Conservation (phyloP, 2,113 vertebrate species). For the Macquaria ambigua region DNA sequence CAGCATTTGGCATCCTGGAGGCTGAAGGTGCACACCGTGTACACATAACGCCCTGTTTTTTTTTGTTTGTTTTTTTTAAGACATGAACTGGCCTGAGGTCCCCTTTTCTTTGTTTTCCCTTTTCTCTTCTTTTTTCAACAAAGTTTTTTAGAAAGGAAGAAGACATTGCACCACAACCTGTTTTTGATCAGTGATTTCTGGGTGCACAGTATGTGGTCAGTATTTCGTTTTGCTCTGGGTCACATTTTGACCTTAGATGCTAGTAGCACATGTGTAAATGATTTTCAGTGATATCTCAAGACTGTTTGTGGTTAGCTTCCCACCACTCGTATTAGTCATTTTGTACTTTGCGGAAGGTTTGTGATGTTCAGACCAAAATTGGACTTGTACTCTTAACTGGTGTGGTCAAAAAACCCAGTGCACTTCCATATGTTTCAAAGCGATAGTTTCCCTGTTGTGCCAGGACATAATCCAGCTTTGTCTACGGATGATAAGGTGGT, state of each 20-base stretch:
- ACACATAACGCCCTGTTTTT: conserved; percentile 1
- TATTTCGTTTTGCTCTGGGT: conserved; percentile 18
- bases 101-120: conserved; percentile 2
- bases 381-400: not conserved
- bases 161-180: conserved; percentile 44
- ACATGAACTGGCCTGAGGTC: conserved; percentile 7
- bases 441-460: conserved; percentile 24
- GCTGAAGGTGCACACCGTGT: not conserved
- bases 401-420: conserved; percentile 1
- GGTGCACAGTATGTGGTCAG: conserved; percentile 16
- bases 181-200: conserved; percentile 58
- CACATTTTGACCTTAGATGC: conserved; percentile 28
- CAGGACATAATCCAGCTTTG: conserved; percentile 30
- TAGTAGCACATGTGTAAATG: conserved; percentile 19
- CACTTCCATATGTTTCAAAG: conserved; percentile 8
- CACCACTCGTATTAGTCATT: not conserved
- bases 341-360: not conserved
- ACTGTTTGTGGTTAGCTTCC: conserved; percentile 20
- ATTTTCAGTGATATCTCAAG: not conserved
- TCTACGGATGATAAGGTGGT: conserved; percentile 14
- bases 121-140: not conserved
- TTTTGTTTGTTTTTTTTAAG: not conserved
- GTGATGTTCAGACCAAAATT: not conserved
- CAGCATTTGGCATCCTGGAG: not conserved
- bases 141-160: conserved; percentile 12